These are phyloP conservation scores for Amphimedon queenslandica DNA, from an alignment of 37 sponge, comb jelly and placozoan genomes.

Conservation along the genomic window DNA sequence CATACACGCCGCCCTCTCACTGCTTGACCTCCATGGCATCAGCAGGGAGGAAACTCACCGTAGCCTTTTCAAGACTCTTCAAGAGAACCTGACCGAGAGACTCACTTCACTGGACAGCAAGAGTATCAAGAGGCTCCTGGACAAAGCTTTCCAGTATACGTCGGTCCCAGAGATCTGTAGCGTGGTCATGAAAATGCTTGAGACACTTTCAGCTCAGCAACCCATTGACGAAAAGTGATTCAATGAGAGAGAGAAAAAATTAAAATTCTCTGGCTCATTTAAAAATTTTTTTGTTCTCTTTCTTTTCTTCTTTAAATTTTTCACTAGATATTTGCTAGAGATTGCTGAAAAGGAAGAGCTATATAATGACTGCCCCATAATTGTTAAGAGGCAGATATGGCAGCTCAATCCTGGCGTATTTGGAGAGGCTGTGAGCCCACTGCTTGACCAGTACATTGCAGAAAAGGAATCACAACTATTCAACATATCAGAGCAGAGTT, in stretches of 20 bases:
- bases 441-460: conserved; percentile 91
- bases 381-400: conserved; percentile 89
- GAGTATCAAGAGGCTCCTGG: conserved; percentile 60
- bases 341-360: conserved; percentile 74
- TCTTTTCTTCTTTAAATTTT: too few species aligned
- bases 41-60: conserved; percentile 57
- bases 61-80: conserved; percentile 59
- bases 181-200: conserved; percentile 57
- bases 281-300: too few species aligned
- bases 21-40: conserved; percentile 86
- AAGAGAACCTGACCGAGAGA: conserved; percentile 37
- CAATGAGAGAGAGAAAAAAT: too few species aligned
- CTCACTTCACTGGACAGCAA: conserved; percentile 48
- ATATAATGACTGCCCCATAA: conserved; percentile 62
- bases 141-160: conserved; percentile 49
- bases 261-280: too few species aligned
- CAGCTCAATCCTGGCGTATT: conserved; percentile 84
- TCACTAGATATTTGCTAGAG: conserved; percentile 50
- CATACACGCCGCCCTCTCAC: conserved; percentile 81
- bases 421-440: conserved; percentile 89
- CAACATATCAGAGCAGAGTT: conserved; percentile 17
- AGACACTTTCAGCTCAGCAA: conserved; percentile 55
- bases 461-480: conserved; percentile 78
- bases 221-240: too few species aligned
- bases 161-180: conserved; percentile 33